A percentile compares a stretch with the other conserved stretches of the same genome.
Evolutionary conservation across 2,113 vertebrate species (phyloP).

Genomic region (Apteryx owenii): DNA sequence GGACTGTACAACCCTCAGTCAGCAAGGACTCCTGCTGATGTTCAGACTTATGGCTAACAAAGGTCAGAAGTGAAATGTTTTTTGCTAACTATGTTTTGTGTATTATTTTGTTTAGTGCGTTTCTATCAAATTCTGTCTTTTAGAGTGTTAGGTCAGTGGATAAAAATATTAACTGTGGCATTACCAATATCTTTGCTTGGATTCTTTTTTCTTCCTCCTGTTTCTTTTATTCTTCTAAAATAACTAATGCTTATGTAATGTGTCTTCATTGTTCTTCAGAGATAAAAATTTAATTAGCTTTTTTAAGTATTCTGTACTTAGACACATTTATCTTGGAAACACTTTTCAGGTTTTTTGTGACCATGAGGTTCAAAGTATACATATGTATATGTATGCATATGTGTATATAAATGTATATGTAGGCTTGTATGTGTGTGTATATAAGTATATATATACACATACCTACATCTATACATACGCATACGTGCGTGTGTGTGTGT

Average conservation of each 20-base stretch:
- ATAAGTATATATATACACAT: too few relatives aligned
- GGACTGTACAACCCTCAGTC: background rate
- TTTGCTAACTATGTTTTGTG: background rate
- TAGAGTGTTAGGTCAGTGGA: background rate
- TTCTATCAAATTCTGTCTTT: background rate
- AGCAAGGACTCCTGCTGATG: background rate
- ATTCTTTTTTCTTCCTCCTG: background rate
- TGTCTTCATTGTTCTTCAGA: background rate
- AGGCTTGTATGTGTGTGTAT: background rate
- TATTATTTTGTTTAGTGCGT: background rate
- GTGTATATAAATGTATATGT: background rate
- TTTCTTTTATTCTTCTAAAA: background rate
- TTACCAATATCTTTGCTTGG: background rate
- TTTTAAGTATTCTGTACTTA: background rate
- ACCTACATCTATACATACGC: too few relatives aligned
- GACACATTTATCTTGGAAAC: background rate
- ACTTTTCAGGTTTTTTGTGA: background rate
- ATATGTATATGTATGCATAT: fast-evolving
- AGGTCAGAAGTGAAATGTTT: background rate
- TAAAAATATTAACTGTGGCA: background rate
- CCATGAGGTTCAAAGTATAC: background rate
- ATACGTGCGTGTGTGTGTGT: background rate
- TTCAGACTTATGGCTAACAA: background rate
- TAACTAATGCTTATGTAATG: background rate
- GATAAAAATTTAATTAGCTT: background rate